phyloP scores from a whole-genome alignment of 1,140 invertebrate genomes.

The Bursaphelenchus mucronatus region DNA sequence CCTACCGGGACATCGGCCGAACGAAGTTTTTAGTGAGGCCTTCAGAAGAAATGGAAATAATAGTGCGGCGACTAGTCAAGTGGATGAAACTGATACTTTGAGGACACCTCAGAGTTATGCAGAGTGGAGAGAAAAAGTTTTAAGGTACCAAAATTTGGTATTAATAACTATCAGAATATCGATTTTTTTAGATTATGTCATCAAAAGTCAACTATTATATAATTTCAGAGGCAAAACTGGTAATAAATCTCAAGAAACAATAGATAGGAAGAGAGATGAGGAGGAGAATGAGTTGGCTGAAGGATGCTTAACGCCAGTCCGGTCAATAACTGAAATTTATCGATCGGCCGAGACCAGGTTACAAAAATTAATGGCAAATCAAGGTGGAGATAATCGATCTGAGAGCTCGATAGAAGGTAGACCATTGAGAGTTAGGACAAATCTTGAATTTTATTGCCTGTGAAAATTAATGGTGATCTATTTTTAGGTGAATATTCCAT shows the following conservation, averaged over 20 bases:
- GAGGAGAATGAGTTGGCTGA: constrained; percentile 14
- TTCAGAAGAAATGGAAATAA: constrained; percentile 22
- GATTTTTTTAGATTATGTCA: not conserved
- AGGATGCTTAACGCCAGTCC: constrained; percentile 31
- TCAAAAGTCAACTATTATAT: constrained; percentile 4
- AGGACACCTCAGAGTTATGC: constrained; percentile 35
- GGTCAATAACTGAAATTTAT: constrained; percentile 50
- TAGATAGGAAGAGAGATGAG: constrained; percentile 7
- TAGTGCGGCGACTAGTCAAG: constrained; percentile 21
- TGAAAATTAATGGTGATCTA: constrained; percentile 9
- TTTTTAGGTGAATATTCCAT: constrained; percentile 44
- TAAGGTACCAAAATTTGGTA: constrained; percentile 19
- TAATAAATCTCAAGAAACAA: not conserved
- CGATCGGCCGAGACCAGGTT: constrained; percentile 45
- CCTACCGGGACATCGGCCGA: not conserved
- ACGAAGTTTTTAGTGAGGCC: constrained; percentile 20
- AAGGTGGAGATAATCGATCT: constrained; percentile 11
- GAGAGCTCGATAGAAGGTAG: constrained; percentile 28
- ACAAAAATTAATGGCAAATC: constrained; percentile 36
- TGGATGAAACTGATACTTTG: constrained; percentile 13
- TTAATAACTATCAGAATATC: too few relatives aligned
- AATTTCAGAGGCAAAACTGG: not conserved
- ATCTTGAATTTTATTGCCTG: constrained; percentile 20
- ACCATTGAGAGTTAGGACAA: not conserved
- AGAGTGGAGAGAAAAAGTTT: constrained; percentile 37